Conservation (phyloP, 2,113 vertebrate genomes). For the Numida meleagris region DNA sequence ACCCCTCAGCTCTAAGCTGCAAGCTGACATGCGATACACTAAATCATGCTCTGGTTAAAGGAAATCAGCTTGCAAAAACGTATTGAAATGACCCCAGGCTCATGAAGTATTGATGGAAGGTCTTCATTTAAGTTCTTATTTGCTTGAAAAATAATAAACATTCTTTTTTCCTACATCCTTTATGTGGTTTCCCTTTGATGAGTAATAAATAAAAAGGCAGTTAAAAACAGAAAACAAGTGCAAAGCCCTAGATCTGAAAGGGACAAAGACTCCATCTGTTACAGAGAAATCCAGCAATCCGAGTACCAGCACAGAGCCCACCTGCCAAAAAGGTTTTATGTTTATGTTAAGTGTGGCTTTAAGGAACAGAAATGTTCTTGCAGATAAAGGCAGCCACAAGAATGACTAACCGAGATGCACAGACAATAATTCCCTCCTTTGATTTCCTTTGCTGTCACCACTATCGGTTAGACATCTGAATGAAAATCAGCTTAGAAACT, state of each 20-base stretch:
- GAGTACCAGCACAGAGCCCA: conserved; percentile 39
- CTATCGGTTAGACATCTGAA: conserved; percentile 63
- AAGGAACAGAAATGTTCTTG: conserved; percentile 59
- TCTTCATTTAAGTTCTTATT: not conserved
- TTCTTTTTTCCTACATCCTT: not conserved
- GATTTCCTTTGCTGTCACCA: conserved; percentile 61
- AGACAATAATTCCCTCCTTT: conserved; percentile 67
- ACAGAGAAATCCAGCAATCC: conserved; percentile 56
- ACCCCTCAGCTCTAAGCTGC: not conserved
- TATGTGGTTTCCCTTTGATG: conserved; percentile 19
- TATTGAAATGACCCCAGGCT: not conserved
- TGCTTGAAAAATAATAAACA: not conserved
- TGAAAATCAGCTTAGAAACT: conserved; percentile 66
- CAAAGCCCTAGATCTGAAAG: conserved; percentile 51
- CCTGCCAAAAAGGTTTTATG: conserved; percentile 65
- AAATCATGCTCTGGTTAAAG: not conserved
- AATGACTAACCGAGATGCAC: conserved; percentile 60
- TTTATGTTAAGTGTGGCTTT: conserved; percentile 65
- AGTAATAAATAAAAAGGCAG: conserved; percentile 53
- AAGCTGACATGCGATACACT: rapidly evolving
- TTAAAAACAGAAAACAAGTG: conserved; percentile 25
- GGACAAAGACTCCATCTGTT: conserved; percentile 61
- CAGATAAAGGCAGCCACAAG: conserved; percentile 61
- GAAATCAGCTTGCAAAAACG: not conserved
- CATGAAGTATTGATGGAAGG: not conserved